phyloP scores from a whole-genome alignment of 2,113 vertebrate genomes.

The Lagenorhynchus albirostris region DNA sequence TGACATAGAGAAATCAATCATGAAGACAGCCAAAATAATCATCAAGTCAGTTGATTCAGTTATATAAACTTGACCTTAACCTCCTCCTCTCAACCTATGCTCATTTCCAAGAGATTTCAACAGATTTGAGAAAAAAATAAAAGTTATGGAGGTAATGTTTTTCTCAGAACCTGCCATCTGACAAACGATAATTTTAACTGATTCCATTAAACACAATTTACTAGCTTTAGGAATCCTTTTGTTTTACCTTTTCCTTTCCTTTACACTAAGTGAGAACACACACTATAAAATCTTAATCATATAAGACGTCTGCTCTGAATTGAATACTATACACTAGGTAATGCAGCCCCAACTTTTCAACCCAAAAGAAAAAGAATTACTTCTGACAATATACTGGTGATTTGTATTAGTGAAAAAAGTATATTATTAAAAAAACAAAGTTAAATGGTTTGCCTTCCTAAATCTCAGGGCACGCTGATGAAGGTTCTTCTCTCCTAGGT shows the following conservation, averaged over 20 bases:
- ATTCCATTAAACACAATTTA: not conserved
- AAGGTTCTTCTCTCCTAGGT: not conserved
- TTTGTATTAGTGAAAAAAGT: not conserved
- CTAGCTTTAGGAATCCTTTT: not conserved
- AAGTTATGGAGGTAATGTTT: not conserved
- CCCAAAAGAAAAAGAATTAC: not conserved
- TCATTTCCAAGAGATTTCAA: constrained; percentile 27
- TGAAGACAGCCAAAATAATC: constrained; percentile 62
- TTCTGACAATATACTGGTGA: not conserved
- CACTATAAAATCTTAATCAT: not conserved
- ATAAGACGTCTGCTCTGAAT: not conserved
- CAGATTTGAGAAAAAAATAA: not conserved
- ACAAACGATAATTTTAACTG: not conserved
- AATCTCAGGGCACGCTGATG: not conserved
- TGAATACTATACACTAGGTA: not conserved
- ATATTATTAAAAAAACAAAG: not conserved
- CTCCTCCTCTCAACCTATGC: not conserved
- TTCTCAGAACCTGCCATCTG: not conserved
- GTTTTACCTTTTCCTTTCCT: not conserved
- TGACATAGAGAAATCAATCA: constrained; percentile 70
- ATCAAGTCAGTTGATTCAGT: constrained; percentile 41
- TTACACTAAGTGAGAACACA: not conserved
- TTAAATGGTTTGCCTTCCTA: not conserved
- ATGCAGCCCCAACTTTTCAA: not conserved
- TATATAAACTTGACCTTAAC: constrained; percentile 68